These are phyloP conservation scores for Sternotherus odoratus DNA, from an alignment of 2,797 vertebrate genomes.

Conservation along the genomic window DNA sequence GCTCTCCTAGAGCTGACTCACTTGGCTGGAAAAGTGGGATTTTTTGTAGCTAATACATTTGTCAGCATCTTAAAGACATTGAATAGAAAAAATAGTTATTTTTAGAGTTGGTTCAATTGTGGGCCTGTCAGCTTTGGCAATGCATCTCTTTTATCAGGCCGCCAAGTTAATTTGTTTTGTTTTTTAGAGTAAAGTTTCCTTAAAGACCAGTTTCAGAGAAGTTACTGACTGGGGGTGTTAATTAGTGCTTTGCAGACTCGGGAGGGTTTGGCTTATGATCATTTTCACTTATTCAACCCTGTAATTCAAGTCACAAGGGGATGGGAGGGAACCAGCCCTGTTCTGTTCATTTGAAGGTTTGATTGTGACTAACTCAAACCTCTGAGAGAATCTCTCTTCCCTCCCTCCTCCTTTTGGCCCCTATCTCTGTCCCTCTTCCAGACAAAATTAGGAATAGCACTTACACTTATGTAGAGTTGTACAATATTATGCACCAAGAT, in stretches of 20 bases:
- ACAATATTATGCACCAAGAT: slow-evolving; percentile 1
- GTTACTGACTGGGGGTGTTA: slow-evolving; percentile 70
- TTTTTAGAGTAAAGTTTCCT: slow-evolving; percentile 72
- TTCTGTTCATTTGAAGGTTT: slow-evolving; percentile 53
- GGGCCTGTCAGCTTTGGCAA: slow-evolving; percentile 66
- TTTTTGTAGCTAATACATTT: slow-evolving; percentile 49
- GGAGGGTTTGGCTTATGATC: slow-evolving; percentile 61
- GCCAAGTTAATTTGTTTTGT: slow-evolving; percentile 69
- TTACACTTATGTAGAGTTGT: background rate
- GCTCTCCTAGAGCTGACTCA: slow-evolving; percentile 62
- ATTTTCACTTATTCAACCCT: slow-evolving; percentile 62
- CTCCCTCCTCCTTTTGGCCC: slow-evolving; percentile 23
- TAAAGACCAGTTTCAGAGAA: slow-evolving; percentile 74
- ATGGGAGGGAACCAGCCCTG: slow-evolving; percentile 46
- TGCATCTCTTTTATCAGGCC: slow-evolving; percentile 75
- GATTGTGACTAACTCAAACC: slow-evolving; percentile 41
- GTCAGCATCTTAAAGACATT: slow-evolving; percentile 63
- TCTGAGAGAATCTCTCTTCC: slow-evolving; percentile 30
- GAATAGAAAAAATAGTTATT: slow-evolving; percentile 67
- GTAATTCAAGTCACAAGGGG: slow-evolving; percentile 71
- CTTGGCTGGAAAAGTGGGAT: slow-evolving; percentile 41
- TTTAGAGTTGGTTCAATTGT: slow-evolving; percentile 71
- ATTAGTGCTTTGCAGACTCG: slow-evolving; percentile 74
- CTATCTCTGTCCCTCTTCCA: slow-evolving; percentile 13
- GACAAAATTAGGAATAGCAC: slow-evolving; percentile 16